These are phyloP conservation scores for Caenorhabditis wallacei DNA, from an alignment of 2,888 invertebrate species.

Conservation along the genomic window DNA sequence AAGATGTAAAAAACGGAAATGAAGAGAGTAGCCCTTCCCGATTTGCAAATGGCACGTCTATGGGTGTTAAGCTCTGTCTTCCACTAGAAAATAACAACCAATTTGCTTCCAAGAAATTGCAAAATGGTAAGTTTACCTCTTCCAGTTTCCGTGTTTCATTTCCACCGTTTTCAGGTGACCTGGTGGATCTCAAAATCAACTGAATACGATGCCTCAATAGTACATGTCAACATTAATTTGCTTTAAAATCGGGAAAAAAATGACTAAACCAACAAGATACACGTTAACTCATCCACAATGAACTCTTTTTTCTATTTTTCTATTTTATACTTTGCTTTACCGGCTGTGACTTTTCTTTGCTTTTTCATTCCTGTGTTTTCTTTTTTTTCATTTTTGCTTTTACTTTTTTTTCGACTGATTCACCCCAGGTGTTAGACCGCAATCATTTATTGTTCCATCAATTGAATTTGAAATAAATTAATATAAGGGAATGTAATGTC, in stretches of 20 bases:
- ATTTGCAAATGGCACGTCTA: slow-evolving; percentile 42
- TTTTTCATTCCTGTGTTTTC: slow-evolving; percentile 58
- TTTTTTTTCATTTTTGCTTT: slow-evolving; percentile 20
- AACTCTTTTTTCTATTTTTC: slow-evolving; percentile 19
- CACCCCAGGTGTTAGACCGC: slow-evolving; percentile 46
- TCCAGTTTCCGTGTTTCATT: background rate
- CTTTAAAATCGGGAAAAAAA: slow-evolving; percentile 50
- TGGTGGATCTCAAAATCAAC: slow-evolving; percentile 68
- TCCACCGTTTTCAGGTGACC: slow-evolving; percentile 43
- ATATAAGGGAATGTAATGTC: background rate
- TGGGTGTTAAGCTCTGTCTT: slow-evolving; percentile 59
- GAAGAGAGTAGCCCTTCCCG: slow-evolving; percentile 39
- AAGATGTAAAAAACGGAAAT: slow-evolving; percentile 63
- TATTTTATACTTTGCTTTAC: slow-evolving; percentile 39
- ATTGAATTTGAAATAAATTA: background rate
- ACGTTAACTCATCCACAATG: slow-evolving; percentile 8
- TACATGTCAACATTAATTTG: slow-evolving; percentile 62
- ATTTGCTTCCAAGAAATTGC: slow-evolving; percentile 53
- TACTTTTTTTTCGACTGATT: background rate
- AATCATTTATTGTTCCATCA: slow-evolving; percentile 28
- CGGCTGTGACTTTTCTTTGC: slow-evolving; percentile 59
- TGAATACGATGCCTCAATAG: slow-evolving; percentile 67
- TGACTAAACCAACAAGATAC: slow-evolving; percentile 42
- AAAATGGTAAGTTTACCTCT: slow-evolving; percentile 40
- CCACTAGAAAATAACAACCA: slow-evolving; percentile 66